Conservation (phyloP, 2,113 vertebrate species). For the Lepus europaeus region DNA sequence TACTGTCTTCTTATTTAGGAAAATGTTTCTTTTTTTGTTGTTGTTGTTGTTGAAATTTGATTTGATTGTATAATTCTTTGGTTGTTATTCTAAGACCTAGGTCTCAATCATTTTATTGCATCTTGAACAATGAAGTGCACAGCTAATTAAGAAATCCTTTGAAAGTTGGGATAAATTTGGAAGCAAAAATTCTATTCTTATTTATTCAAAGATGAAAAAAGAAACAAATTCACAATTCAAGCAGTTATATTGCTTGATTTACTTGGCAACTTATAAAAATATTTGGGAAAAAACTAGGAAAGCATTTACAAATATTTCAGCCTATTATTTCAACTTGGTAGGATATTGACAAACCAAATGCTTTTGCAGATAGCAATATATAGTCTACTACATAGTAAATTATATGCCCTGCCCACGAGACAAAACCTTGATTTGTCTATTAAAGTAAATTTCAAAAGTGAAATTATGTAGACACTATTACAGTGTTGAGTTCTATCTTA, state of each 20-base stretch:
- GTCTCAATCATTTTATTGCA: not conserved
- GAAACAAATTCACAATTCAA: not conserved
- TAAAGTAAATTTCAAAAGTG: not conserved
- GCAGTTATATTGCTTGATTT: not conserved
- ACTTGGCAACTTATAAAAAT: not conserved
- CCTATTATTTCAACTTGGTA: slow-evolving; percentile 26
- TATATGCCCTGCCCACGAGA: not conserved
- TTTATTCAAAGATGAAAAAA: slow-evolving; percentile 4
- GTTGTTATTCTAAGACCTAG: not conserved
- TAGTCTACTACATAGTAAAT: not conserved
- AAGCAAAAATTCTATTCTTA: not conserved
- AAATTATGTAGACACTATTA: not conserved
- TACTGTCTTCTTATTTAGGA: slow-evolving; percentile 16
- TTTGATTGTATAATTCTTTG: not conserved
- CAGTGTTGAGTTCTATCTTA: not conserved
- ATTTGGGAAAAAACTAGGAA: not conserved
- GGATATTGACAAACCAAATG: not conserved
- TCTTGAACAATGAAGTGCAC: not conserved
- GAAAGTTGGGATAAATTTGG: not conserved
- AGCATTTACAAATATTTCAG: not conserved
- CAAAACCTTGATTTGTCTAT: not conserved
- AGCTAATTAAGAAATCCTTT: not conserved
- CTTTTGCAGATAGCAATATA: not conserved
- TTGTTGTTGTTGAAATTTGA: not conserved
- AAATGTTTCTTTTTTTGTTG: not conserved